A percentile compares a stretch with the other conserved stretches of the same genome.
Evolutionary conservation across 1,140 invertebrate genomes (phyloP).

Genomic region (Conopomorpha cramerella): DNA sequence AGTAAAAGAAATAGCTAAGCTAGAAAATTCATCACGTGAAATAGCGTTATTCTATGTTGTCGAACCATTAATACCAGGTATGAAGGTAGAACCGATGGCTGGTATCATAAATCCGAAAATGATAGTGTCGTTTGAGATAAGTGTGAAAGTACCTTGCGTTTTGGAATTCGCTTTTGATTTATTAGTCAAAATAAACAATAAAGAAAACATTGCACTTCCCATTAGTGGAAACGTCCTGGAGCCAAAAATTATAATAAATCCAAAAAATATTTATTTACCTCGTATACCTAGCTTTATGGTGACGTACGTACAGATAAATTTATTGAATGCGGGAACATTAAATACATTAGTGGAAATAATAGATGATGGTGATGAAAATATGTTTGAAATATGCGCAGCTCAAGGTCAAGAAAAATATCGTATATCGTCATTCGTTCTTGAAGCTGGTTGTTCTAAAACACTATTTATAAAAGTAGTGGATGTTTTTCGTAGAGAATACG

Average conservation of each 20-base stretch:
- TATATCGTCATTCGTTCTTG: slow-evolving; percentile 25
- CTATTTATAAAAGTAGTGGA: slow-evolving; percentile 40
- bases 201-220: slow-evolving; percentile 39
- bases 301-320: slow-evolving; percentile 33
- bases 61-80: slow-evolving; percentile 37
- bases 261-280: slow-evolving; percentile 37
- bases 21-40: slow-evolving; percentile 46
- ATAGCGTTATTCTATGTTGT: slow-evolving; percentile 41
- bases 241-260: slow-evolving; percentile 36
- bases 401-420: slow-evolving; percentile 33
- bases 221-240: slow-evolving; percentile 41
- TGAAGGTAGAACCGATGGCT: slow-evolving; percentile 36
- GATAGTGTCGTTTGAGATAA: slow-evolving; percentile 32
- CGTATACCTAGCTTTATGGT: slow-evolving; percentile 35
- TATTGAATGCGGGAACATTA: slow-evolving; percentile 32
- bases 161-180: slow-evolving; percentile 40
- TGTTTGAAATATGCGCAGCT: slow-evolving; percentile 31
- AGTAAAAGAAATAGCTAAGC: slow-evolving; percentile 29
- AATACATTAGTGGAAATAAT: slow-evolving; percentile 28
- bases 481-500: slow-evolving; percentile 37
- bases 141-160: slow-evolving; percentile 36
- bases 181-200: slow-evolving; percentile 43
- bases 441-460: slow-evolving; percentile 33
- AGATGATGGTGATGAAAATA: slow-evolving; percentile 32
- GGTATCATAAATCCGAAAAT: slow-evolving; percentile 41